Evolutionary conservation across 1,140 invertebrate species (phyloP).

Genomic region (Paraescarpia echinospica): DNA sequence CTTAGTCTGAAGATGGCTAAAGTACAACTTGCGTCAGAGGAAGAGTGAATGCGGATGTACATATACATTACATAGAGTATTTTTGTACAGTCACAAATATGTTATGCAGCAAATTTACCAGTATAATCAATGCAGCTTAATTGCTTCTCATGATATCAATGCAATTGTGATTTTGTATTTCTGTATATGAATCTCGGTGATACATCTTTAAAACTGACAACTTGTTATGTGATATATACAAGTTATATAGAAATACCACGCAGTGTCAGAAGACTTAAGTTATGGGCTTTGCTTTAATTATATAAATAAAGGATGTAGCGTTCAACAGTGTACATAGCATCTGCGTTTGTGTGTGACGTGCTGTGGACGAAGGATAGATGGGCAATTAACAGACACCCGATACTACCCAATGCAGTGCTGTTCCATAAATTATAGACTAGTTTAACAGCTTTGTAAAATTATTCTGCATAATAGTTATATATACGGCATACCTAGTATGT

Average conservation of each 20-base stretch:
- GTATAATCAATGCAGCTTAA: background rate
- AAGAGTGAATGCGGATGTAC: background rate
- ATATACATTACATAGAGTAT: background rate
- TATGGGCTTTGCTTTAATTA: background rate
- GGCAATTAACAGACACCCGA: background rate
- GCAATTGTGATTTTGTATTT: background rate
- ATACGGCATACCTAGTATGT: too few relatives aligned
- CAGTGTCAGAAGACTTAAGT: background rate
- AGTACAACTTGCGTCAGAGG: background rate
- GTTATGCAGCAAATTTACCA: background rate
- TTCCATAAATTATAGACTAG: too few relatives aligned
- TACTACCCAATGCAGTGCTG: background rate
- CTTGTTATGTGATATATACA: background rate
- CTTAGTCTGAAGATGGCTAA: constrained; percentile 10
- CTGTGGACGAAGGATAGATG: background rate
- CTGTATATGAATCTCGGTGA: background rate
- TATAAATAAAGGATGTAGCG: background rate
- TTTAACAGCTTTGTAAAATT: too few relatives aligned
- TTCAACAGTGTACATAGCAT: background rate
- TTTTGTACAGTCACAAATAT: background rate
- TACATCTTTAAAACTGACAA: background rate
- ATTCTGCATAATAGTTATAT: too few relatives aligned
- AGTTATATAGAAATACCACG: background rate
- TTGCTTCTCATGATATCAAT: background rate
- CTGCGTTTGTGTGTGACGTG: background rate